A percentile compares a stretch with the other conserved stretches of the same genome.
Evolutionary conservation across 2,113 vertebrate species (phyloP).

Genomic region (Athene noctua): DNA sequence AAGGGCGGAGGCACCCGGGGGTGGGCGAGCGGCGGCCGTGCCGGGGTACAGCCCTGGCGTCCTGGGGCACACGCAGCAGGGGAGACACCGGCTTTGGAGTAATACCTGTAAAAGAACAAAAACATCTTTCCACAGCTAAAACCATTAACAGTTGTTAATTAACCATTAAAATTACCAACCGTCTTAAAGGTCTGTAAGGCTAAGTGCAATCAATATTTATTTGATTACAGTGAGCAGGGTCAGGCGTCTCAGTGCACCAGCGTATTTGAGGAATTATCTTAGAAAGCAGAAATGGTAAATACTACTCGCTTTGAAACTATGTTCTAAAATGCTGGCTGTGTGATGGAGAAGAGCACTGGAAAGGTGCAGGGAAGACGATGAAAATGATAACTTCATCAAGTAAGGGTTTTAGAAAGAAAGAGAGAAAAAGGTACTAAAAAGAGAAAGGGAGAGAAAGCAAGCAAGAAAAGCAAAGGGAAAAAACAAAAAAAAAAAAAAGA

Average conservation of each 20-base stretch:
- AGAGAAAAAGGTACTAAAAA: neutral
- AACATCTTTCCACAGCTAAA: neutral
- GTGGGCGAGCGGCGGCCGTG: neutral
- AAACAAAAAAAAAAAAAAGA: too few relatives aligned
- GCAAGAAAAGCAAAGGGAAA: neutral
- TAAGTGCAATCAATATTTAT: neutral
- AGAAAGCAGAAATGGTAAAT: neutral
- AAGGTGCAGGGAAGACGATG: neutral
- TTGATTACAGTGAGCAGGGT: neutral
- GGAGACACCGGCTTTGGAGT: neutral
- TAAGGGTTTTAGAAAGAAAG: neutral
- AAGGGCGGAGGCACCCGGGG: neutral
- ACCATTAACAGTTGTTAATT: neutral
- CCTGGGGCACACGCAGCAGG: too few relatives aligned
- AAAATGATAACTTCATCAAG: neutral
- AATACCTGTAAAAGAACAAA: neutral
- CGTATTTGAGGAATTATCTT: neutral
- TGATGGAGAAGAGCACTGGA: neutral
- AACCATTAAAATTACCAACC: neutral
- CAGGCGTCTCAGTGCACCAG: neutral
- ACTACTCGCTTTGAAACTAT: neutral
- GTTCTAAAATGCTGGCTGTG: rapidly evolving
- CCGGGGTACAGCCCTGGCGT: too few relatives aligned
- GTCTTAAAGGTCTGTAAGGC: neutral
- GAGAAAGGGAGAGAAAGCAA: neutral